Percentiles rank a stretch among this genome's conserved stretches.
Evolutionary conservation across 2,888 invertebrate species (phyloP).

Genomic region (Hanleya hanleyi): DNA sequence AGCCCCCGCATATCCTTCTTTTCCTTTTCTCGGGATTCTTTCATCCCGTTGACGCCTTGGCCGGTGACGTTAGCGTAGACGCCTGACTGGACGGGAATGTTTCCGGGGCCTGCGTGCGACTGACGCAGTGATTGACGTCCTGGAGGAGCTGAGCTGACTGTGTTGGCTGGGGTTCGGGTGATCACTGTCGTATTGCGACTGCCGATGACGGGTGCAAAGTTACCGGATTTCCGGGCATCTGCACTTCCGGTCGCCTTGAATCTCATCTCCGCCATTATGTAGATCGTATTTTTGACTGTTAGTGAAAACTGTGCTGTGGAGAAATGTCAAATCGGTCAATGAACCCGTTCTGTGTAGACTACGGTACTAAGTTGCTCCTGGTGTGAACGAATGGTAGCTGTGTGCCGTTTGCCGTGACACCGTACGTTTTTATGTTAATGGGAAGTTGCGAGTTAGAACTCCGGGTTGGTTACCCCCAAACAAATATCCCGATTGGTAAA

Average conservation of each 20-base stretch:
- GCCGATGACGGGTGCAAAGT: constrained; percentile 1
- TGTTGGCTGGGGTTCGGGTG: not conserved
- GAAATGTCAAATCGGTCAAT: too few species aligned
- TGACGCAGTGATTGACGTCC: not conserved
- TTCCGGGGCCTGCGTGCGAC: not conserved
- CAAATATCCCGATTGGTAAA: too few species aligned
- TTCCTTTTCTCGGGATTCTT: constrained; percentile 73
- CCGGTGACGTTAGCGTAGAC: constrained; percentile 48
- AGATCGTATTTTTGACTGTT: too few species aligned
- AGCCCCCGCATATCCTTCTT: constrained; percentile 75
- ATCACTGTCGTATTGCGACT: constrained; percentile 1
- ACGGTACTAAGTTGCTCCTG: too few species aligned
- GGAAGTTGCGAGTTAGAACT: too few species aligned
- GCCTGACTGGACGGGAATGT: constrained; percentile 25
- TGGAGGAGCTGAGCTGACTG: not conserved
- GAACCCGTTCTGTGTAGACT: too few species aligned
- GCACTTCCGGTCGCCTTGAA: not conserved
- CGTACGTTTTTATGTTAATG: too few species aligned
- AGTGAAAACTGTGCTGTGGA: too few species aligned
- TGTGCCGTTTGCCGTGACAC: too few species aligned
- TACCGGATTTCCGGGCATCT: not conserved
- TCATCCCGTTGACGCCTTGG: constrained; percentile 71
- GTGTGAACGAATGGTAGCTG: too few species aligned
- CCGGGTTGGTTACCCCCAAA: too few species aligned
- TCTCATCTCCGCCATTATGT: not conserved